Base-by-base conservation (phyloP, 2,797 vertebrate species). In the Pogonophryne albipinna region DNA sequence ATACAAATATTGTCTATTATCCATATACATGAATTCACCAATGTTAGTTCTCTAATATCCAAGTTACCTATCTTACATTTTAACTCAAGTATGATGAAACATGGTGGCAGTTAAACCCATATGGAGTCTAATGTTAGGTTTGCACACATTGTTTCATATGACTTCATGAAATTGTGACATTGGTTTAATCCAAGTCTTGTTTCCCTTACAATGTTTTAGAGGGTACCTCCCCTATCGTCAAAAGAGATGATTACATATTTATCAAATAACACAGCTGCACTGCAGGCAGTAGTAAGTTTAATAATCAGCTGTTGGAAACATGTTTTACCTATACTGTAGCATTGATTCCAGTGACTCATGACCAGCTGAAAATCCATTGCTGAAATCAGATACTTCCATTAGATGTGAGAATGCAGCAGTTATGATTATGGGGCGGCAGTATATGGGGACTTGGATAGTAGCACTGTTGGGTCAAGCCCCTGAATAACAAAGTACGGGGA, bases 121-220 rank as follows among this genome's bases (percentile, higher is more conserved):
- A n/a, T 68, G 17, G 74, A 34, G 55, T 63, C 69, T 65, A 5
- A 79, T 46, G 52, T 51, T 38, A 17, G 57, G 55, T 75, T 64
- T 68, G 23, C 41, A 12, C 45, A 47, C 66, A 15, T 17, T 63
- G 62, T 67, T 71, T 59, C 44, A 73, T 61, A 49, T 27, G 27
- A 27, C 4, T 5, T 27, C 4, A 13, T 17, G 44, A 66, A 78
- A 76, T 17, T 74, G 27, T 67, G 19, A 66, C 63, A 45, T 13
- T 42, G 3, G 17, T 66, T 63, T 38, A 38, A 38, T 38, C 34
- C 34, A 47, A 51, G 1, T 20, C 5, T 15, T 9, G 20, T 38
- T 57, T 47, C 23, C 7, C 31, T 7, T 27, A 2, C 27, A 63
- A 41, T 15, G 6, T 53, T 50, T 49, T 14, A 17, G 44, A 64